A percentile compares a stretch with the other conserved stretches of the same genome.
These are phyloP conservation scores for Hyalella azteca DNA, from an alignment of 2,888 invertebrate genomes.

Conservation along the genomic window DNA sequence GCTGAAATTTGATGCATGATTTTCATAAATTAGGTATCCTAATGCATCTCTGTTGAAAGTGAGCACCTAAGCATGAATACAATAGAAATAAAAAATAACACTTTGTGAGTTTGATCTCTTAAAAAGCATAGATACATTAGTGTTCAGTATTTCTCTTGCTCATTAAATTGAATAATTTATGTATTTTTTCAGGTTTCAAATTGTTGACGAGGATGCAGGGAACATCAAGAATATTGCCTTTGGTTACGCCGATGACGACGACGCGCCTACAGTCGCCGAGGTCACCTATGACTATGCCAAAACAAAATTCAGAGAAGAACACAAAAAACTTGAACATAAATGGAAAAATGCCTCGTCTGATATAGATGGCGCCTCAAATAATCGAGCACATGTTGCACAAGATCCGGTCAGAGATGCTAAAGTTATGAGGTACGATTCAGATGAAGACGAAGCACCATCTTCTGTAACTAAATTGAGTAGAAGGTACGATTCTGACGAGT, in stretches of 20 bases:
- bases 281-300: conserved; percentile 54
- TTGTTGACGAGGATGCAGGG: conserved; percentile 51
- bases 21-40: background rate
- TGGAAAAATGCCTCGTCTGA: conserved; percentile 49
- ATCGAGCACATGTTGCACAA: background rate
- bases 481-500: conserved; percentile 43
- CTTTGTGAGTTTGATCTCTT: background rate
- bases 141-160: background rate
- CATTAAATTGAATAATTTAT: background rate
- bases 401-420: conserved; percentile 32
- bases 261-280: conserved; percentile 53
- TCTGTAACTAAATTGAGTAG: conserved; percentile 57
- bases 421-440: conserved; percentile 49
- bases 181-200: conserved; percentile 44
- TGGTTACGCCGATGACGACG: conserved; percentile 52
- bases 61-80: background rate
- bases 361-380: conserved; percentile 44
- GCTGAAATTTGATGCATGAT: background rate
- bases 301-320: conserved; percentile 50
- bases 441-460: background rate
- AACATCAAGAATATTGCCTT: conserved; percentile 48
- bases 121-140: background rate
- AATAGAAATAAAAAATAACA: background rate
- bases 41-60: background rate
- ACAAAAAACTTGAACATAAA: conserved; percentile 39